These are phyloP conservation scores for Drymonia ruficornis DNA, from an alignment of 2,888 invertebrate species.

Conservation along the genomic window DNA sequence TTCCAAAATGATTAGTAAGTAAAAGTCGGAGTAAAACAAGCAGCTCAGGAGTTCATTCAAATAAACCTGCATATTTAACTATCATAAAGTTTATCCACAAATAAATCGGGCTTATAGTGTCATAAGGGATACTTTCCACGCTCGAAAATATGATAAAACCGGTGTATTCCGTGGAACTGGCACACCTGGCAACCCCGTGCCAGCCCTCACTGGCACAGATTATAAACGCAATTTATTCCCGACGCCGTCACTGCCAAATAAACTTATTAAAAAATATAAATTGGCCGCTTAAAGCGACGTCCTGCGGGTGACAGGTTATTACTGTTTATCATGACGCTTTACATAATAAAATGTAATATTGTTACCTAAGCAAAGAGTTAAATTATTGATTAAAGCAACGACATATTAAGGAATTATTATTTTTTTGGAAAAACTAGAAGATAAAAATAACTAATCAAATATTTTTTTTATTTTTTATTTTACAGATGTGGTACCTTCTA, in stretches of 20 bases:
- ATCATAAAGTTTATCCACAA: neutral
- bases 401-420: no score
- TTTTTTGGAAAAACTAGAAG: no score
- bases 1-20: no score
- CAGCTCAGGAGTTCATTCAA: no score
- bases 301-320: conserved; percentile 19
- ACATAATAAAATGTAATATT: neutral
- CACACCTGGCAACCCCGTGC: conserved; percentile 2
- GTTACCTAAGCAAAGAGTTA: neutral
- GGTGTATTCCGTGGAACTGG: neutral
- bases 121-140: neutral
- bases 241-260: conserved; percentile 25
- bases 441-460: no score
- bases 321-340: neutral
- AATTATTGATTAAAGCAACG: no score
- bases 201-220: conserved; percentile 19
- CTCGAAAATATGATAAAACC: neutral
- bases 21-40: no score
- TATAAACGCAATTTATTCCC: conserved; percentile 34
- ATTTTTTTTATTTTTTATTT: no score
- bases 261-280: conserved; percentile 38
- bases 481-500: no score
- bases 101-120: neutral
- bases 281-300: conserved; percentile 24
- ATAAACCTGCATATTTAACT: no score